Evolutionary conservation across 2,113 vertebrate species (phyloP).

Genomic region (Pseudorasbora parva): DNA sequence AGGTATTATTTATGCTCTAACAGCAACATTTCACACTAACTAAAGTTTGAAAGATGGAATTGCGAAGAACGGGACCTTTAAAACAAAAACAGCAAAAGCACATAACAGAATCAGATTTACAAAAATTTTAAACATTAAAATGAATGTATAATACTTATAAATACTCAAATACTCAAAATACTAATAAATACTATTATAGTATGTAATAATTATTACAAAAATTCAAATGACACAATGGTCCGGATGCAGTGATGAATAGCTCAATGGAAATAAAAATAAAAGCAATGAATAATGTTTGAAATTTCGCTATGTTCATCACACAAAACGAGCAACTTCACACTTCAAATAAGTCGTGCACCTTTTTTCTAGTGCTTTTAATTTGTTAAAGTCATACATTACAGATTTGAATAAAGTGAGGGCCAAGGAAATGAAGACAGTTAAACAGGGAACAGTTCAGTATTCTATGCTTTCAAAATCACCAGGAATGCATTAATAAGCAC

Average conservation of each 20-base stretch:
- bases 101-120: not conserved
- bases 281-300: not conserved
- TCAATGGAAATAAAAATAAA: not conserved
- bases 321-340: not conserved
- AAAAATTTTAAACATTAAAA: not conserved
- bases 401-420: not conserved
- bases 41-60: no score
- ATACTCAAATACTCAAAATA: not conserved
- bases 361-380: not conserved
- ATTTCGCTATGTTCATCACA: not conserved
- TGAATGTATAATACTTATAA: no score
- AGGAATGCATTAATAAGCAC: constrained; percentile 22
- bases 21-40: no score
- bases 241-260: no score
- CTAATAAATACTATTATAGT: not conserved
- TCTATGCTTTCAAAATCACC: not conserved
- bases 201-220: no score
- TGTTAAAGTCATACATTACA: not conserved
- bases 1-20: no score
- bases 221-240: no score
- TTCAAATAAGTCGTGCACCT: not conserved
- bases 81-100: not conserved
- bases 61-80: no score
- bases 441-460: not conserved
- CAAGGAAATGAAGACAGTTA: not conserved